A percentile compares a stretch with the other conserved stretches of the same genome.
Evolutionary conservation across 2,888 invertebrate species (phyloP).

Genomic region (Thymelicus lineola): DNA sequence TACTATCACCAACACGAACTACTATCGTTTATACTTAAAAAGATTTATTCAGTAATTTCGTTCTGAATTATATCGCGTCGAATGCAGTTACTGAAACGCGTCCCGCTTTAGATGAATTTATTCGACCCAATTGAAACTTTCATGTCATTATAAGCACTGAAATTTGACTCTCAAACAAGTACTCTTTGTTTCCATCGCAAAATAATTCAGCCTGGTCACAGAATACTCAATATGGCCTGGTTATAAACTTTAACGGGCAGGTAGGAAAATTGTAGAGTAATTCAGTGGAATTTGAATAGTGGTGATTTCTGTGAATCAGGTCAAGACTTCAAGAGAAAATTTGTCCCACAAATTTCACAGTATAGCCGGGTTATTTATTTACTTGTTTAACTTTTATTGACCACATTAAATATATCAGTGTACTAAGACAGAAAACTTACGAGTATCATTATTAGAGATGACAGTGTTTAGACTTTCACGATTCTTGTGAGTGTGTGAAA

Average conservation of each 20-base stretch:
- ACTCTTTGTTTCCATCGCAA: slow-evolving; percentile 11
- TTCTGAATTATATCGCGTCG: not conserved
- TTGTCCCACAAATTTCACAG: not conserved
- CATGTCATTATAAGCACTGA: slow-evolving; percentile 3
- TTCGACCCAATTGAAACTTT: slow-evolving; percentile 12
- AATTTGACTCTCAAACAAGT: slow-evolving; percentile 20
- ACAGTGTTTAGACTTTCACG: too few relatives aligned
- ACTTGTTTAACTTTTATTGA: too few relatives aligned
- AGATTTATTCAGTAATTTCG: too few relatives aligned
- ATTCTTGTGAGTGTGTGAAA: too few relatives aligned
- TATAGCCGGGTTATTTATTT: too few relatives aligned
- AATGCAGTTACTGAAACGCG: not conserved
- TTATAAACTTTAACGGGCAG: slow-evolving; percentile 18
- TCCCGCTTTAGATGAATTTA: not conserved
- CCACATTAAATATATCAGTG: too few relatives aligned
- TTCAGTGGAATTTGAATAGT: slow-evolving; percentile 21
- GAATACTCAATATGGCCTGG: too few relatives aligned
- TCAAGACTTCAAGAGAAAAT: slow-evolving; percentile 14
- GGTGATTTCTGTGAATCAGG: slow-evolving; percentile 17
- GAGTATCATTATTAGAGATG: too few relatives aligned
- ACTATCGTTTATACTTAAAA: too few relatives aligned
- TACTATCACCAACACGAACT: too few relatives aligned
- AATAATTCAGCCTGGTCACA: not conserved
- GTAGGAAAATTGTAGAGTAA: slow-evolving; percentile 21
- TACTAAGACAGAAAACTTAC: too few relatives aligned